These are phyloP conservation scores for Florisuga fusca DNA, from an alignment of 2,797 vertebrate species.

Conservation along the genomic window DNA sequence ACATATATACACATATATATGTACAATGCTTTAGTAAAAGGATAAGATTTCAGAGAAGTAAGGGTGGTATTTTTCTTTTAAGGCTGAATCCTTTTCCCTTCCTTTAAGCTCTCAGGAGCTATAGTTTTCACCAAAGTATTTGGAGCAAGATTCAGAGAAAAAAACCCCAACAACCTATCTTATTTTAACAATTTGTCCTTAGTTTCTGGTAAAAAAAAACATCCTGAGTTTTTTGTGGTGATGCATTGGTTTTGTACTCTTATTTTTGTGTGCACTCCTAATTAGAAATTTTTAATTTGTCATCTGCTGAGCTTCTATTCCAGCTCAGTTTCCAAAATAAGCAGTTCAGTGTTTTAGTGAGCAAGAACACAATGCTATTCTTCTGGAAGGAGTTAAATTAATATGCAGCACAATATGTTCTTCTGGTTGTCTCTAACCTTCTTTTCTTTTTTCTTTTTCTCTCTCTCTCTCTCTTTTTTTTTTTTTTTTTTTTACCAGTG, in stretches of 20 bases:
- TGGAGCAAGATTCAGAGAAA: not conserved
- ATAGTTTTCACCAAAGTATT: not conserved
- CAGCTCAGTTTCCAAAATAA: not conserved
- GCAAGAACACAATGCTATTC: not conserved
- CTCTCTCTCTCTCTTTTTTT: not conserved
- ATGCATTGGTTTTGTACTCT: not conserved
- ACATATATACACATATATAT: no score
- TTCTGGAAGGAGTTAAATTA: not conserved
- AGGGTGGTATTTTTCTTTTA: not conserved
- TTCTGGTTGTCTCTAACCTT: not conserved
- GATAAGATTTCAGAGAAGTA: not conserved
- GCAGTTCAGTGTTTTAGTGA: not conserved
- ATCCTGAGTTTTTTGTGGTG: not conserved
- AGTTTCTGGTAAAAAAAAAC: not conserved
- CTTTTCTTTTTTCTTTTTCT: no score
- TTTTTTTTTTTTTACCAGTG: slow-evolving; percentile 62
- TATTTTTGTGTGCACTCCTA: not conserved
- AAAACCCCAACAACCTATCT: not conserved
- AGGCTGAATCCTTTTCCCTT: not conserved
- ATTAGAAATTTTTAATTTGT: not conserved
- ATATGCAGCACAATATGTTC: not conserved
- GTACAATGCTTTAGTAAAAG: not conserved
- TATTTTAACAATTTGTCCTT: not conserved
- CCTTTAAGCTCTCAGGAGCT: not conserved
- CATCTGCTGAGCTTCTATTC: not conserved